These are phyloP conservation scores for Ptyas mucosa DNA, from an alignment of 2,113 vertebrate species.

Conservation along the genomic window DNA sequence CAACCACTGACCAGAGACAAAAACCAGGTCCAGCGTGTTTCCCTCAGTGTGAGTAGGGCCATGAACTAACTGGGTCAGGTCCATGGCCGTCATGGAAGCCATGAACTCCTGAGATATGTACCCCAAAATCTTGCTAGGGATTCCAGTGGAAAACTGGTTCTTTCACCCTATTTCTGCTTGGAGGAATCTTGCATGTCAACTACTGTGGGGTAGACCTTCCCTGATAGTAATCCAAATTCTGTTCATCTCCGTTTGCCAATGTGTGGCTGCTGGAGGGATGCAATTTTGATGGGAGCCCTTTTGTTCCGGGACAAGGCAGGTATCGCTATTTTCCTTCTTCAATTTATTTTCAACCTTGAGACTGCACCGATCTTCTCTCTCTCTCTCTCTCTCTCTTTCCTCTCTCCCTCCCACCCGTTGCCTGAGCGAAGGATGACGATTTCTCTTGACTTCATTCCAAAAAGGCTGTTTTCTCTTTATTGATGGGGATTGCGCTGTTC, in stretches of 20 bases:
- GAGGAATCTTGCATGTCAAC: background rate
- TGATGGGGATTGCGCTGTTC: conserved; percentile 12
- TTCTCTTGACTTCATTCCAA: conserved; percentile 33
- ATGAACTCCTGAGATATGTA: too few relatives aligned
- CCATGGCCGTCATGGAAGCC: too few relatives aligned
- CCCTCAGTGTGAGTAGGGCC: too few relatives aligned
- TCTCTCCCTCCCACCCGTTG: background rate
- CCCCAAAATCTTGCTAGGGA: background rate
- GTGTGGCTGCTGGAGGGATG: background rate
- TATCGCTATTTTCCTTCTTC: background rate
- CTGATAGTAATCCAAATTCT: background rate
- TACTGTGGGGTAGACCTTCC: background rate
- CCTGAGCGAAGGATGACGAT: conserved; percentile 5
- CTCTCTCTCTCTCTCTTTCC: too few relatives aligned
- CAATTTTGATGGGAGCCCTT: background rate
- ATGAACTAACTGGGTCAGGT: too few relatives aligned
- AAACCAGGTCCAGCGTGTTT: too few relatives aligned
- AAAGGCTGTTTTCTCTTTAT: conserved; percentile 17
- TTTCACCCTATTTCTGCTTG: background rate
- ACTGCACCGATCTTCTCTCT: too few relatives aligned
- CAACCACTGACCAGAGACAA: too few relatives aligned
- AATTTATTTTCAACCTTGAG: background rate
- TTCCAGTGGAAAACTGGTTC: background rate
- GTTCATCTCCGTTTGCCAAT: background rate
- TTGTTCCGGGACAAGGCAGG: background rate